Evolutionary conservation across 35 echinoderm and acorn worm species (phyloP).

Genomic region (Lytechinus pictus): DNA sequence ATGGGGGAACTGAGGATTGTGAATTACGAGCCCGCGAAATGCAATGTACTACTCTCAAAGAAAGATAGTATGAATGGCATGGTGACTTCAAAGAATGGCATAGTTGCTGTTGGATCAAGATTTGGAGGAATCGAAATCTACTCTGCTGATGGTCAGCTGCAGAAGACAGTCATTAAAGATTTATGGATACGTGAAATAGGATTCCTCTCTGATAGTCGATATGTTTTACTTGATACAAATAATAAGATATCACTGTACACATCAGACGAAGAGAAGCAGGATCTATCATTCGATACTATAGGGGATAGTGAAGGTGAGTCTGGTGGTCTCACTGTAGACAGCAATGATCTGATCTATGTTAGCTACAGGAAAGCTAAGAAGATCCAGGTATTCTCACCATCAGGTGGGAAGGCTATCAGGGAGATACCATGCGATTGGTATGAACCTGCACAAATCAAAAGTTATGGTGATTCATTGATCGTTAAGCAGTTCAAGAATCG

Average conservation of each 20-base stretch:
- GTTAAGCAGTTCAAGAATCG: neutral
- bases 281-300: neutral
- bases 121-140: neutral
- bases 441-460: neutral
- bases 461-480: neutral
- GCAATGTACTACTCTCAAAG: neutral
- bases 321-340: constrained; percentile 11
- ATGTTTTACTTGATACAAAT: neutral
- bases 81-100: neutral
- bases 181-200: neutral
- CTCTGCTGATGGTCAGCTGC: neutral
- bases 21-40: too few relatives aligned
- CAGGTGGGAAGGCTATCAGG: constrained; percentile 31
- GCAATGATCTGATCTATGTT: neutral
- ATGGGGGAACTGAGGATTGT: too few relatives aligned
- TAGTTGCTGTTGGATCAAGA: neutral
- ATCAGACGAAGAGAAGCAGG: neutral
- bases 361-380: neutral
- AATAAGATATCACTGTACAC: neutral
- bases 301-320: neutral
- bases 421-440: neutral
- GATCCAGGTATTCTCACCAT: constrained; percentile 15
- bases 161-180: neutral
- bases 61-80: neutral
- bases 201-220: neutral